Evolutionary conservation across 2,113 vertebrate genomes (phyloP).

Genomic region (Oplegnathus fasciatus): DNA sequence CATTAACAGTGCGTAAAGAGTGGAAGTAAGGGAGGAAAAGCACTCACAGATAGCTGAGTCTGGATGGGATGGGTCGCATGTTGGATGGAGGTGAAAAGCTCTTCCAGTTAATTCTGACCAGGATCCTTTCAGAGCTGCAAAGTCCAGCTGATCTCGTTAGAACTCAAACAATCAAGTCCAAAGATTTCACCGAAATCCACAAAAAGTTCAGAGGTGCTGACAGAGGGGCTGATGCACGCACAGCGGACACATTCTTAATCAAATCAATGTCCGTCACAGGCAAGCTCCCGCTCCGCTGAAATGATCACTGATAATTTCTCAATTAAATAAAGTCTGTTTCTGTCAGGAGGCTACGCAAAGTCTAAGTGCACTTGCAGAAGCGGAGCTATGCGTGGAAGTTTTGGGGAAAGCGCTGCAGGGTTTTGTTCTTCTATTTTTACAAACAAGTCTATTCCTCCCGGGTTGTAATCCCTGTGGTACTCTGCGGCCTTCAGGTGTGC

Average conservation of each 20-base stretch:
- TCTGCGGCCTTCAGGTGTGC: slow-evolving; percentile 62
- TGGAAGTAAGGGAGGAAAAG: neutral
- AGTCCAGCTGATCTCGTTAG: neutral
- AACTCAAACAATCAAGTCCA: slow-evolving; percentile 36
- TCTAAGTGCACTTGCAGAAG: slow-evolving; percentile 74
- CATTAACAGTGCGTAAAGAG: slow-evolving; percentile 9
- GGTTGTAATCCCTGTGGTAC: slow-evolving; percentile 55
- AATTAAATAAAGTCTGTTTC: neutral
- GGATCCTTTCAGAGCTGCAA: slow-evolving; percentile 3
- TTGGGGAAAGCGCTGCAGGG: neutral
- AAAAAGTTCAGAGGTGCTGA: slow-evolving; percentile 44
- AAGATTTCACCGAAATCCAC: slow-evolving; percentile 53
- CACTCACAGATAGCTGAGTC: slow-evolving; percentile 85
- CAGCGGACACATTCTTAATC: slow-evolving; percentile 28
- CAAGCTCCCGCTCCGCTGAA: neutral
- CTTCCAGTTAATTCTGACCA: slow-evolving; percentile 29
- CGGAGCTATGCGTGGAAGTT: slow-evolving; percentile 51
- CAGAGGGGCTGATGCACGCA: slow-evolving; percentile 3
- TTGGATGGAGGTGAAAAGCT: slow-evolving; percentile 65
- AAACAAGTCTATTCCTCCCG: neutral
- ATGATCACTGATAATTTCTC: neutral
- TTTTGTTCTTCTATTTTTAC: neutral
- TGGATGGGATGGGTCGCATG: slow-evolving; percentile 80
- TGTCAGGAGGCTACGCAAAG: neutral
- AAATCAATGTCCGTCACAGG: slow-evolving; percentile 41